Evolutionary conservation across 2,797 vertebrate genomes (phyloP).

Genomic region (Hybognathus amarus): DNA sequence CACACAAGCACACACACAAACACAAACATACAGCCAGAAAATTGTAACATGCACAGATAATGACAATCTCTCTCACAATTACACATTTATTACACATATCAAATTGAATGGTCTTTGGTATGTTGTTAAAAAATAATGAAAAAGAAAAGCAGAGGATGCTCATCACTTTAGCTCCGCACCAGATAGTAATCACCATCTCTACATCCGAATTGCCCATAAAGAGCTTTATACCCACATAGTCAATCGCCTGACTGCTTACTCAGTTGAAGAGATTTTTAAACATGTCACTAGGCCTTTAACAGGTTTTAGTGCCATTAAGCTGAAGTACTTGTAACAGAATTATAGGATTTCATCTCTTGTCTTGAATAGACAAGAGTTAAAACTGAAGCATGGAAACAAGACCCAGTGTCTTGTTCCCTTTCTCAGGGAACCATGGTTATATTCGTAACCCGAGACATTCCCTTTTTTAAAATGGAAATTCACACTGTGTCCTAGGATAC

Average conservation of each 20-base stretch:
- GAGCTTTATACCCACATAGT: conserved; percentile 21
- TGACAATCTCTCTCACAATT: conserved; percentile 12
- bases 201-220: conserved; percentile 19
- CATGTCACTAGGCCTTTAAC: conserved; percentile 31
- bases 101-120: neutral
- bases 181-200: conserved; percentile 2
- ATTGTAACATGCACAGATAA: conserved; percentile 17
- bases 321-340: conserved; percentile 7
- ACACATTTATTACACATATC: neutral
- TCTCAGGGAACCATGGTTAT: no score
- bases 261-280: conserved; percentile 24
- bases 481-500: no score
- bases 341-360: conserved; percentile 8
- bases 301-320: conserved; percentile 30
- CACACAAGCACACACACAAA: conserved; percentile 31
- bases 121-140: conserved; percentile 1
- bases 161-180: neutral
- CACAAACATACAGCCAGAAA: neutral
- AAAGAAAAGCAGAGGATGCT: conserved; percentile 23
- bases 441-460: no score
- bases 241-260: conserved; percentile 35
- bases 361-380: neutral
- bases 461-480: no score
- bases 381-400: no score
- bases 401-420: neutral